Conservation (phyloP, 2,797 vertebrate species). For the Limnodromus scolopaceus region DNA sequence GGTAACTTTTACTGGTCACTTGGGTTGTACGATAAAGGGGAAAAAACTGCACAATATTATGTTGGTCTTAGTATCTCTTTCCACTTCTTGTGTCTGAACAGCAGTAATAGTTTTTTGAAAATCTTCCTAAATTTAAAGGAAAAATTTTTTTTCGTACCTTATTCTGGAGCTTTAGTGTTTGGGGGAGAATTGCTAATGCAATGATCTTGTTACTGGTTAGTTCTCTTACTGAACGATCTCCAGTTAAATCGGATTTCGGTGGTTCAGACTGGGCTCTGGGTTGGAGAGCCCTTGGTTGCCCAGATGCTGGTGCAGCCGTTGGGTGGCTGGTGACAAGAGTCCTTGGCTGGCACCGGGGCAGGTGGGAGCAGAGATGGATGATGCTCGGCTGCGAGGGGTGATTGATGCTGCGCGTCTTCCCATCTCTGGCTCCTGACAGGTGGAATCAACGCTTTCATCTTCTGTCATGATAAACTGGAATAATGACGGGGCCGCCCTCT, state of each 20-base stretch:
- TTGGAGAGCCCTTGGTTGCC: background rate
- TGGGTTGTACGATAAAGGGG: background rate
- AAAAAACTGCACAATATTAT: too few relatives aligned
- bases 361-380: fast-evolving
- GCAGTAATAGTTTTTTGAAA: background rate
- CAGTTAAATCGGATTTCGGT: background rate
- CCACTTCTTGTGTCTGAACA: background rate
- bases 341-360: background rate
- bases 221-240: background rate
- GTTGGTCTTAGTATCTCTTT: background rate
- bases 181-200: too few relatives aligned
- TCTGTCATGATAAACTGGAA: background rate
- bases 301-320: background rate
- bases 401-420: fast-evolving
- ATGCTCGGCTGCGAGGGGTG: fast-evolving
- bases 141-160: background rate
- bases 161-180: background rate
- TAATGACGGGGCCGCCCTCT: background rate
- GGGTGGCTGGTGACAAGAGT: background rate
- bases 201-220: background rate
- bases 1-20: background rate
- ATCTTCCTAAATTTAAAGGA: background rate
- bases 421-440: background rate
- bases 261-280: background rate
- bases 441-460: background rate